Evolutionary conservation across 2,797 vertebrate genomes (phyloP).

Genomic region (Manis crassicaudata): DNA sequence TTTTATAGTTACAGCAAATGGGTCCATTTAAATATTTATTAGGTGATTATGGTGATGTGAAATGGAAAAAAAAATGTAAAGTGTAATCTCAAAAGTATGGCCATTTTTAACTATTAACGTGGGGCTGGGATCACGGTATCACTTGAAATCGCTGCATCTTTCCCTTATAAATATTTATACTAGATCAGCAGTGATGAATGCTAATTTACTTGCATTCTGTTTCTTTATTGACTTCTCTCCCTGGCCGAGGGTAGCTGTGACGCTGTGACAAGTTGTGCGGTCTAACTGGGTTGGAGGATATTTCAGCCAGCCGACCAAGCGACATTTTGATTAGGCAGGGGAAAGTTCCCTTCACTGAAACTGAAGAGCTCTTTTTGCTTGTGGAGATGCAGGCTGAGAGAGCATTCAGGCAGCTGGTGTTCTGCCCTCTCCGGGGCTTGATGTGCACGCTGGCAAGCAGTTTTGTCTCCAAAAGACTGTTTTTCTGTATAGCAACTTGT

Average conservation of each 20-base stretch:
- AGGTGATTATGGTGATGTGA: constrained; percentile 91
- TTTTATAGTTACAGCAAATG: constrained; percentile 90
- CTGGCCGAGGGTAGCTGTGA: constrained; percentile 57
- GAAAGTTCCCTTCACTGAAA: constrained; percentile 69
- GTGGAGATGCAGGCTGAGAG: constrained; percentile 68
- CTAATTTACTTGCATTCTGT: constrained; percentile 86
- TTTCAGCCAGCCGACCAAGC: constrained; percentile 76
- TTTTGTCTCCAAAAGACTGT: constrained; percentile 59
- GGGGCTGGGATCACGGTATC: constrained; percentile 83
- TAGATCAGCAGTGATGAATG: constrained; percentile 83
- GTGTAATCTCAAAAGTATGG: constrained; percentile 85
- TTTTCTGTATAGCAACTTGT: constrained; percentile 61
- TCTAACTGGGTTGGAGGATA: constrained; percentile 79
- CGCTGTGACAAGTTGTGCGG: constrained; percentile 58
- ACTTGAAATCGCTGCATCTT: constrained; percentile 85
- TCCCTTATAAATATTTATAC: constrained; percentile 87
- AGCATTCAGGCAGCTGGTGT: constrained; percentile 51
- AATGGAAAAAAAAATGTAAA: constrained; percentile 87
- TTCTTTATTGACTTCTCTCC: constrained; percentile 79
- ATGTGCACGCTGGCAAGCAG: constrained; percentile 49
- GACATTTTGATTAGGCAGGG: constrained; percentile 79
- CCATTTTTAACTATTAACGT: constrained; percentile 85
- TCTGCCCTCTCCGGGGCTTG: neutral
- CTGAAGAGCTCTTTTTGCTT: constrained; percentile 73
- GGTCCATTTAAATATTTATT: constrained; percentile 91